Base-by-base conservation (phyloP, 2,797 vertebrate species). In the Ctenochaetus hawaiiensis region DNA sequence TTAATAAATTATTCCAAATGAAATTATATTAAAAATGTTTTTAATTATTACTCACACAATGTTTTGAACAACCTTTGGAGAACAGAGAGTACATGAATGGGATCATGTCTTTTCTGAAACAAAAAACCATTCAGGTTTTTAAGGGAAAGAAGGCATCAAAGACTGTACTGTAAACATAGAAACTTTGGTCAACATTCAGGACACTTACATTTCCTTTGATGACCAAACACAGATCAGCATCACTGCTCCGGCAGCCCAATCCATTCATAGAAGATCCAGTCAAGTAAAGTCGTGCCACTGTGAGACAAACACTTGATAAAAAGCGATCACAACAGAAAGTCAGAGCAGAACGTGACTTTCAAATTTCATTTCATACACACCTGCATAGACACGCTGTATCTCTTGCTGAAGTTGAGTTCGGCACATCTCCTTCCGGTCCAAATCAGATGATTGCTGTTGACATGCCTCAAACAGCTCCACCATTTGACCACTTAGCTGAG, bases 241-340 rank as follows among this genome's bases (percentile, higher is more conserved):
- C 98, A 85, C 98, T 99, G 91, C 83, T 97, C 65, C 96, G 95
- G 86, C 96, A 97, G 67, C 96, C 97, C 93, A 99, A 96, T 34
- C 97, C 98, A 84, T 96, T 99, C 86, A 99, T 94, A 16, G 98
- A 96, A 0, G 98, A 99, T 4, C 98, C 98, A 78, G 97, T 97
- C 92, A 99, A 86, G 87, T 96, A 98, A 10, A 99, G 95, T 58
- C 94, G 95, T 45, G 95, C 96, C 72, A 87, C 97, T 99, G 82
- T 14, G 20, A 84, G 26, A 85, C 69, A 78, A 9, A 62, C 11
- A 78, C 17, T 59, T 0, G 2, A 14, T 67, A 13, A 48, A 30
- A 30, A 66, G 51, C 17, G 67, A 30, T 30, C 14, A 48, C 22
- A 7, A 34, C 34, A 61, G 7, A 51, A 66, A 57, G 1, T 14